Conservation (phyloP, 2,888 invertebrate genomes). For the Plutella xylostella region DNA sequence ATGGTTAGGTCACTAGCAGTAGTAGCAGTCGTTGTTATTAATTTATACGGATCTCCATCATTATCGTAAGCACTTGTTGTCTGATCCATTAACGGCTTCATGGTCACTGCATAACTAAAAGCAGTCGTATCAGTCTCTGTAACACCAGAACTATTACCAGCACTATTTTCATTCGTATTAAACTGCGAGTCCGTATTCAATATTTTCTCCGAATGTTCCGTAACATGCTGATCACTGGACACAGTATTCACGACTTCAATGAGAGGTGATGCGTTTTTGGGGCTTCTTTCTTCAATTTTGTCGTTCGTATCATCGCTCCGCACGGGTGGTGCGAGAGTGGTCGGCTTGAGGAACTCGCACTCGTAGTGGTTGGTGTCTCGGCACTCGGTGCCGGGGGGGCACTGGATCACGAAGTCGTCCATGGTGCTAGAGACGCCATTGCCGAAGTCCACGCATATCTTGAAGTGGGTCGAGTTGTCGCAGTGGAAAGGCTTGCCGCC, state of each 20-base stretch:
- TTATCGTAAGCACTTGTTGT: too few relatives aligned
- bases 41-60: too few relatives aligned
- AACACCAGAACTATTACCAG: too few relatives aligned
- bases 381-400: constrained; percentile 47
- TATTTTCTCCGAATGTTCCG: constrained; percentile 13
- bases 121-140: too few relatives aligned
- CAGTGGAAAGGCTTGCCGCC: constrained; percentile 58
- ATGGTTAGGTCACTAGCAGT: too few relatives aligned
- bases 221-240: constrained; percentile 4
- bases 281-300: constrained; percentile 2
- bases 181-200: constrained; percentile 8
- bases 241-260: constrained; percentile 7
- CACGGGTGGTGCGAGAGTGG: constrained; percentile 23
- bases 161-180: too few relatives aligned
- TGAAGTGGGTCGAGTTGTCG: constrained; percentile 54
- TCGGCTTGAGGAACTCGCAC: constrained; percentile 39
- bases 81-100: too few relatives aligned
- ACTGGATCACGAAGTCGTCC: constrained; percentile 45
- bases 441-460: constrained; percentile 60
- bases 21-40: too few relatives aligned
- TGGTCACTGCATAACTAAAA: too few relatives aligned
- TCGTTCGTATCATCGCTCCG: constrained; percentile 22
- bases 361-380: constrained; percentile 38
- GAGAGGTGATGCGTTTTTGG: neutral
- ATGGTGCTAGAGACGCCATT: constrained; percentile 46